Evolutionary conservation across 2,113 vertebrate species (phyloP).

Genomic region (Mormoops blainvillei): DNA sequence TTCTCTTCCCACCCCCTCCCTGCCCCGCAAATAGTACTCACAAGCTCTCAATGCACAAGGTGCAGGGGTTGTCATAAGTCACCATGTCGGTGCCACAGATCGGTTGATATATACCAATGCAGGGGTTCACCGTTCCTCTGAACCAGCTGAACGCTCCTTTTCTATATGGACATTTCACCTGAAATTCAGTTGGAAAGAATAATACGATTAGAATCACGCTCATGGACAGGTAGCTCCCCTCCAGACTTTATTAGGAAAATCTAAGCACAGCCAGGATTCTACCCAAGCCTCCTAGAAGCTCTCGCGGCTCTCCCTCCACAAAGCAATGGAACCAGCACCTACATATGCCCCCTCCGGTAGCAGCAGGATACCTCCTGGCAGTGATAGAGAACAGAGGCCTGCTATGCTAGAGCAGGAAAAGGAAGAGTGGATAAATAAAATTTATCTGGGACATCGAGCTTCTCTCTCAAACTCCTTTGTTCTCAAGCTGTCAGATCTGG

Average conservation of each 20-base stretch:
- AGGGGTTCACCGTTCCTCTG: neutral
- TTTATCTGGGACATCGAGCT: neutral
- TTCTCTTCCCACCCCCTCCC: neutral
- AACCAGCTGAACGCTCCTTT: slow-evolving; percentile 19
- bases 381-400: neutral
- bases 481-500: neutral
- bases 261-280: neutral
- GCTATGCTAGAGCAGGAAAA: neutral
- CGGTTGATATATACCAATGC: neutral
- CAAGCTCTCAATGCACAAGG: slow-evolving; percentile 47
- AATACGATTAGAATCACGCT: neutral
- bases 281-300: neutral
- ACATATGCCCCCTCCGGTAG: neutral
- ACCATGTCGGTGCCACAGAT: slow-evolving; percentile 45
- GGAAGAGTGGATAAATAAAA: neutral
- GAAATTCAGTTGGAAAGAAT: slow-evolving; percentile 15
- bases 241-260: neutral
- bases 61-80: slow-evolving; percentile 45
- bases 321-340: neutral
- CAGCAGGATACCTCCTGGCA: accelerated
- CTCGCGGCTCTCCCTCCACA: neutral
- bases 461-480: neutral
- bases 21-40: neutral
- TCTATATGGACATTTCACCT: slow-evolving; percentile 53
- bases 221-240: neutral